A percentile compares a stretch with the other conserved stretches of the same genome.
Conservation (phyloP, 2,113 vertebrate genomes). For the Hippocampus mohnikei region DNA sequence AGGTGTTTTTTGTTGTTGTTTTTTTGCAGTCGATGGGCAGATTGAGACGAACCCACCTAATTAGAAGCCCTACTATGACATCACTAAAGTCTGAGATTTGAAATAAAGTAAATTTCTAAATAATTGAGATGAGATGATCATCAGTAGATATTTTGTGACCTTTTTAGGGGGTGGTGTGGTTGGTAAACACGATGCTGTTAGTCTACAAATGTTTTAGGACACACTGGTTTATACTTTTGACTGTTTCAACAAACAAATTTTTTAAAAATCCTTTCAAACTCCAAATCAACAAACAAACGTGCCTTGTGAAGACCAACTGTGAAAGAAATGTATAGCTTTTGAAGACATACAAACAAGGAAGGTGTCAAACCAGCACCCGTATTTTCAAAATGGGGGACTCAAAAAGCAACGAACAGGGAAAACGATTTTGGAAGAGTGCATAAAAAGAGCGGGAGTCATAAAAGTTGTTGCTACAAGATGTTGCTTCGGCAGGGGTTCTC, state of each 20-base stretch:
- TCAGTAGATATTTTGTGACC: no score
- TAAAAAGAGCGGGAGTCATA: constrained; percentile 26
- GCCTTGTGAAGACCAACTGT: constrained; percentile 21
- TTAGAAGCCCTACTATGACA: no score
- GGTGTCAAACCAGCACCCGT: constrained; percentile 46
- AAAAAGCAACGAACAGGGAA: constrained; percentile 2
- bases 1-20: background rate
- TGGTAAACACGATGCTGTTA: no score
- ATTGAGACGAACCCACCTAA: background rate
- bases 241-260: constrained; percentile 16
- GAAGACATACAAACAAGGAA: constrained; percentile 38
- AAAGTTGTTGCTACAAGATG: constrained; percentile 21
- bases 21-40: background rate
- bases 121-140: no score
- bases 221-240: background rate
- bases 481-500: background rate
- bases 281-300: constrained; percentile 1
- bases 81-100: no score
- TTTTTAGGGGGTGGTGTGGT: no score
- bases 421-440: background rate
- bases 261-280: background rate
- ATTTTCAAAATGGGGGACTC: constrained; percentile 23
- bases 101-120: no score
- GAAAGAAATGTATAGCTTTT: constrained; percentile 15
- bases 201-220: background rate